Percentiles rank a stretch among this genome's conserved stretches.
Evolutionary conservation across 2,113 vertebrate genomes (phyloP).

Genomic region (Eira barbara): DNA sequence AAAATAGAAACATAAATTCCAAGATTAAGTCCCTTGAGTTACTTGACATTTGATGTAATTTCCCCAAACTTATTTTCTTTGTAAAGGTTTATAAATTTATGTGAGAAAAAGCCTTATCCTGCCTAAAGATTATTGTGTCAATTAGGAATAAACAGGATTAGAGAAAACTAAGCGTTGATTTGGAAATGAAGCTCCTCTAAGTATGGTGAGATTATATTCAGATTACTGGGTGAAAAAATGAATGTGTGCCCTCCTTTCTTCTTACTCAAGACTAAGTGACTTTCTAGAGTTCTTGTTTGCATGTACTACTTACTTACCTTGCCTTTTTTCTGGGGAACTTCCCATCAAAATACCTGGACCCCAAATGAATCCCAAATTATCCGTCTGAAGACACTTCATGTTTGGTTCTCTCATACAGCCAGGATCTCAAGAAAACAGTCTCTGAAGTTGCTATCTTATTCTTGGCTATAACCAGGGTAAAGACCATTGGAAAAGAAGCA

Average conservation of each 20-base stretch:
- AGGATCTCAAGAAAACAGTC: not conserved
- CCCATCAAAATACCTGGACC: not conserved
- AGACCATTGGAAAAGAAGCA: not conserved
- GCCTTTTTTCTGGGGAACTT: not conserved
- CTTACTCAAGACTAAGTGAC: not conserved
- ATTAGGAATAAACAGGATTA: slow-evolving; percentile 72
- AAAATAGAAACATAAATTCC: slow-evolving; percentile 68
- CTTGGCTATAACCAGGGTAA: slow-evolving; percentile 18
- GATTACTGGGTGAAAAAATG: slow-evolving; percentile 12
- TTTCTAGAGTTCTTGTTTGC: slow-evolving; percentile 10
- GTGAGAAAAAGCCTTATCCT: slow-evolving; percentile 60
- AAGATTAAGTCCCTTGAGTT: slow-evolving; percentile 49
- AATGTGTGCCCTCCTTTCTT: not conserved
- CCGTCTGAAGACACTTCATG: not conserved
- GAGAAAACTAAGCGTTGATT: slow-evolving; percentile 33
- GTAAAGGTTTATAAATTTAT: slow-evolving; percentile 69
- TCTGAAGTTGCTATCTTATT: not conserved
- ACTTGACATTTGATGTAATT: slow-evolving; percentile 70
- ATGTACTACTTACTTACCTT: not conserved
- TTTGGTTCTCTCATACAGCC: not conserved
- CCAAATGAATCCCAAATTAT: not conserved
- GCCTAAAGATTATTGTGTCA: slow-evolving; percentile 70
- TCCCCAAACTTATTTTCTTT: slow-evolving; percentile 67
- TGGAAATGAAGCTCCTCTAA: slow-evolving; percentile 56
- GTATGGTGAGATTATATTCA: slow-evolving; percentile 53